Evolutionary conservation across 1,140 invertebrate species (phyloP).

Genomic region (Chrysoperla carnea): DNA sequence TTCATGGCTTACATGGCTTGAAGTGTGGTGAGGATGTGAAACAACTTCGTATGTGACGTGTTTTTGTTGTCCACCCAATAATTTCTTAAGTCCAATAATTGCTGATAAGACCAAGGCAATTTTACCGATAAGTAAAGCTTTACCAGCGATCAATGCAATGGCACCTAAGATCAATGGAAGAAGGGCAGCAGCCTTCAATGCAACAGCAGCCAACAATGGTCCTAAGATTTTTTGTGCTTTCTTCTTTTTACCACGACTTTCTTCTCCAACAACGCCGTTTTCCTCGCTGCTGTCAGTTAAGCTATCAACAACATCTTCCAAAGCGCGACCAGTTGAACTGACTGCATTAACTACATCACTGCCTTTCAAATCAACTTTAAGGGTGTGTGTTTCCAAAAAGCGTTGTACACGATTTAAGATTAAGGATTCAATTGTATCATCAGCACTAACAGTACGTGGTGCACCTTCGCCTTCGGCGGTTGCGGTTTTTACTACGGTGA

Average conservation of each 20-base stretch:
- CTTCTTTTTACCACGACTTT: slow-evolving; percentile 61
- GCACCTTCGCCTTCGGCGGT: slow-evolving; percentile 44
- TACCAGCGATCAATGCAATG: slow-evolving; percentile 67
- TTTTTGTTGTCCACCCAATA: slow-evolving; percentile 42
- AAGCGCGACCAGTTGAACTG: slow-evolving; percentile 52
- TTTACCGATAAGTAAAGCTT: slow-evolving; percentile 66
- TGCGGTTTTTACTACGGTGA: slow-evolving; percentile 57
- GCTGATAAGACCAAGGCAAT: slow-evolving; percentile 63
- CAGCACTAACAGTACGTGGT: slow-evolving; percentile 41
- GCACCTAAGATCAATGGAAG: slow-evolving; percentile 56
- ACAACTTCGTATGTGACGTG: slow-evolving; percentile 74
- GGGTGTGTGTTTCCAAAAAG: slow-evolving; percentile 57
- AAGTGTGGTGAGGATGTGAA: slow-evolving; percentile 57
- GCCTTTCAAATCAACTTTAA: slow-evolving; percentile 71
- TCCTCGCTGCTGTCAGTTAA: slow-evolving; percentile 34
- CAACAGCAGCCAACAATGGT: slow-evolving; percentile 50
- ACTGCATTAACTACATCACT: slow-evolving; percentile 63
- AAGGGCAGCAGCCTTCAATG: slow-evolving; percentile 58
- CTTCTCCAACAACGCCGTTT: slow-evolving; percentile 31
- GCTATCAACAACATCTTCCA: slow-evolving; percentile 49
- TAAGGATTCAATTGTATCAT: slow-evolving; percentile 46
- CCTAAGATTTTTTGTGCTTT: slow-evolving; percentile 63
- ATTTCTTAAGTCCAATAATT: slow-evolving; percentile 66
- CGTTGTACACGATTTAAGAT: slow-evolving; percentile 44
- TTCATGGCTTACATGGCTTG: slow-evolving; percentile 45